Evolutionary conservation across 37 sponge, comb jelly and placozoan genomes (phyloP), one percentile per base, ranked within the genome.

Genomic region (Petrosia ficiformis): DNA sequence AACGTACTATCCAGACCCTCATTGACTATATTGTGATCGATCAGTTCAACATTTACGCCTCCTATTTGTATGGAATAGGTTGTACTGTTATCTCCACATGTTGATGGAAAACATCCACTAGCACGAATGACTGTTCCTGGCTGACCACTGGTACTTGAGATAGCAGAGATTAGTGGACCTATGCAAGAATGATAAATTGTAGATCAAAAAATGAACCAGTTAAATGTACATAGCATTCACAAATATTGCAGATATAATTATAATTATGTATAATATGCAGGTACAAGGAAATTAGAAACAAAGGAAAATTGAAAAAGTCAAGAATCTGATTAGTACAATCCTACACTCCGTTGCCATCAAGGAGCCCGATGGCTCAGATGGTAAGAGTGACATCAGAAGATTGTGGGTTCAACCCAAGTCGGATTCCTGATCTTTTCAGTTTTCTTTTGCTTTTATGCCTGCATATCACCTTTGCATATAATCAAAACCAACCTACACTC

Each of bases 1-100:
- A 85, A 77, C 16, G 72, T 59, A 29, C 57, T 80, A 22, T 41
- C 70, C 58, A 37, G 63, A 3, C 5, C 36, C 1, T 4, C 3
- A 2, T 36, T 52, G 0, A 44, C 3, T 19, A 35, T 43, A 58
- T 24, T 14, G 8, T 42, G 25, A n/a, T 42, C 10, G 4, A 68
- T 30, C 0, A 77, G 30, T 26, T 78, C 59, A 14, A 74, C 67
- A n/a, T 11, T 24, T 10, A 78, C 34, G 29, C 78, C 78, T 0
- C 75, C 88, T 4, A 92, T 44, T 0, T 34, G 33, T 0, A 92
- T 42, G 0, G 57, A 42, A 56, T 73, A 79, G 35, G 30, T 43
- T 22, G 74, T 82, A 56, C 84, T 92, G 69, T 77, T 83, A 42
- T 86, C 87, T 0, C 87, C 92, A 65, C 83, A 82, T 4, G 21